Conservation (phyloP, 2,113 vertebrate species). For the Nanorana parkeri region DNA sequence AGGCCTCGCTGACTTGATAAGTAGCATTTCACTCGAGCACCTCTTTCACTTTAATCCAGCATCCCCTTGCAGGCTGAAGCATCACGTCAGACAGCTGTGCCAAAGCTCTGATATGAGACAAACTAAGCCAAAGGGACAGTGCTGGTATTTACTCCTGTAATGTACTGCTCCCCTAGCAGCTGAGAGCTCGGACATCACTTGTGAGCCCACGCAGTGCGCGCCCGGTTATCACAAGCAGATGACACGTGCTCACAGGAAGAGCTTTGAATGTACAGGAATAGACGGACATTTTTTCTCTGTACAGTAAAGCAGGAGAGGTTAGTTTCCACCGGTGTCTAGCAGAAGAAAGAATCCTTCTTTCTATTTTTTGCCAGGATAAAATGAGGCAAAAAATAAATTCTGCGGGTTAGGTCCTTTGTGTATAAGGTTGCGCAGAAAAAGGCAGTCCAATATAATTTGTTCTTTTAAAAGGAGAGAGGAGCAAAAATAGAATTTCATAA, state of each 20-base stretch:
- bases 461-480: too few species aligned
- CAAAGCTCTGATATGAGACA: conserved; percentile 40
- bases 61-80: conserved; percentile 52
- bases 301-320: too few species aligned
- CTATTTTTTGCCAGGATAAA: too few species aligned
- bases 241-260: not conserved
- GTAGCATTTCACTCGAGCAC: conserved; percentile 56
- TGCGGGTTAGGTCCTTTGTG: too few species aligned
- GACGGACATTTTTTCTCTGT: too few species aligned
- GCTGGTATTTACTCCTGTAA: conserved; percentile 50
- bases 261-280: not conserved
- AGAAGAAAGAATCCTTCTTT: too few species aligned
- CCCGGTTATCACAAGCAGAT: not conserved
- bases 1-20: conserved; percentile 56
- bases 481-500: too few species aligned
- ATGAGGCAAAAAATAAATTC: too few species aligned
- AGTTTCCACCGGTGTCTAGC: too few species aligned
- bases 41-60: conserved; percentile 56
- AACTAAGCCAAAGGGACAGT: conserved; percentile 43
- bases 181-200: not conserved
- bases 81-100: conserved; percentile 54
- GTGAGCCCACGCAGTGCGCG: not conserved
- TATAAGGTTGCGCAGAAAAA: too few species aligned
- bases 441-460: too few species aligned
- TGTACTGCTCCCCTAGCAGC: not conserved